A percentile compares a stretch with the other conserved stretches of the same genome.
phyloP scores from a whole-genome alignment of 2,888 invertebrate species.

The Volucella zonaria region DNA sequence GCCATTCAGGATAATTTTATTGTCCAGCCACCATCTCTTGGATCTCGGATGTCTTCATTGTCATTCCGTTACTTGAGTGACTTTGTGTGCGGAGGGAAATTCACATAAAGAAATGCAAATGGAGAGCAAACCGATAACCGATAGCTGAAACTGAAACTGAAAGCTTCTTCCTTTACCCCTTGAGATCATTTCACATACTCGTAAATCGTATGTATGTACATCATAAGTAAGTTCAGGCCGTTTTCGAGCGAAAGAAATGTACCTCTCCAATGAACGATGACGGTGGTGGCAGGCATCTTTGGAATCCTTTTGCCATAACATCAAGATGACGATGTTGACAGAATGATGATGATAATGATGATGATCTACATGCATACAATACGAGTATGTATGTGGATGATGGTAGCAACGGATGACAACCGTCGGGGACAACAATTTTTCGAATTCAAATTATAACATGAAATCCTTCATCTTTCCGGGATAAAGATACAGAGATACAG shows the following conservation, averaged over 20 bases:
- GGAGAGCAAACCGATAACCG: slow-evolving; percentile 21
- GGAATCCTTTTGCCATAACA: slow-evolving; percentile 57
- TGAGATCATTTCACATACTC: too few species aligned
- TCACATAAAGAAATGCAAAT: slow-evolving; percentile 63
- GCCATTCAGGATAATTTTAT: slow-evolving; percentile 68
- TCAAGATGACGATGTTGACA: slow-evolving; percentile 34
- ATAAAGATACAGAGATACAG: slow-evolving; percentile 27
- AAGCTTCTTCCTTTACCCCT: slow-evolving; percentile 1
- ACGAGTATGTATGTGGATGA: background rate
- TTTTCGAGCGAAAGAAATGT: slow-evolving; percentile 5
- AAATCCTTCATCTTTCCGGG: slow-evolving; percentile 69
- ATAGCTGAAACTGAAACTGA: background rate
- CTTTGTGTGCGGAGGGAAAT: slow-evolving; percentile 35
- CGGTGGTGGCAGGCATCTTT: slow-evolving; percentile 41
- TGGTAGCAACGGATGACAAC: slow-evolving; percentile 25
- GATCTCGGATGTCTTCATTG: slow-evolving; percentile 59
- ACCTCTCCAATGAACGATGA: slow-evolving; percentile 37
- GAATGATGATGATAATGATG: slow-evolving; percentile 27
- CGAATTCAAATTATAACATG: slow-evolving; percentile 64
- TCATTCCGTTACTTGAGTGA: slow-evolving; percentile 66
- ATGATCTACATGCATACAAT: background rate
- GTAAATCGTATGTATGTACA: too few species aligned
- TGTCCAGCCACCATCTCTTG: slow-evolving; percentile 68
- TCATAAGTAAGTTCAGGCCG: background rate
- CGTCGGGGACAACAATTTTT: slow-evolving; percentile 45